Conservation (phyloP, 1,140 invertebrate genomes). For the Lepidurus arcticus region DNA sequence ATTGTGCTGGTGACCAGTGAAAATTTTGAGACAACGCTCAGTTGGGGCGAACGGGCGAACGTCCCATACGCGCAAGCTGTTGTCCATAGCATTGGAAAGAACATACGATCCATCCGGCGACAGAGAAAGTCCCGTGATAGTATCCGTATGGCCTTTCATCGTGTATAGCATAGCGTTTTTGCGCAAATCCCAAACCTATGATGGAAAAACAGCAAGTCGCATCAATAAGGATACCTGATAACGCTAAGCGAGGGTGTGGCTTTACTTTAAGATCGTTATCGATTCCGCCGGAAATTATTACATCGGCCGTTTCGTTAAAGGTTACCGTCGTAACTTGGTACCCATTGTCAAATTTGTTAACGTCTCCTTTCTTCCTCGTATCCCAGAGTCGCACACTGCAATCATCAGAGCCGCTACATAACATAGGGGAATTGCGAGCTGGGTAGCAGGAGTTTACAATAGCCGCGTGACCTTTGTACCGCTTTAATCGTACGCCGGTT, state of each 20-base stretch:
- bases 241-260: conserved; percentile 7
- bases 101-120: conserved; percentile 92
- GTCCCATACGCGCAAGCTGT: conserved; percentile 70
- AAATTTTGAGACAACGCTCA: conserved; percentile 88
- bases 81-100: conserved; percentile 96
- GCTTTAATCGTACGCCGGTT: conserved; percentile 78
- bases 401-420: conserved; percentile 94
- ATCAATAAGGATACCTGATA: not conserved
- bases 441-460: conserved; percentile 80
- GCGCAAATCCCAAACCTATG: conserved; percentile 84
- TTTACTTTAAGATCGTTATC: conserved; percentile 92
- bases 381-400: conserved; percentile 84
- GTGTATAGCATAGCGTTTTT: conserved; percentile 82
- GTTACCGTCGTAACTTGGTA: conserved; percentile 85
- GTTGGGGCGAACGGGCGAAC: conserved; percentile 66
- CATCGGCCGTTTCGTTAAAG: conserved; percentile 94
- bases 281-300: conserved; percentile 81
- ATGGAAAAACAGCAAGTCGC: conserved; percentile 24
- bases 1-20: conserved; percentile 92
- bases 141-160: conserved; percentile 85
- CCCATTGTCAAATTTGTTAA: conserved; percentile 70
- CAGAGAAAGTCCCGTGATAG: conserved; percentile 84
- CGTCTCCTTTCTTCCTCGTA: conserved; percentile 68
- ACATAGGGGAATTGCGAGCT: conserved; percentile 76
- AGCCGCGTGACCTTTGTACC: conserved; percentile 79